Conservation (phyloP, 1,140 invertebrate genomes). For the Kradibia gibbosae region DNA sequence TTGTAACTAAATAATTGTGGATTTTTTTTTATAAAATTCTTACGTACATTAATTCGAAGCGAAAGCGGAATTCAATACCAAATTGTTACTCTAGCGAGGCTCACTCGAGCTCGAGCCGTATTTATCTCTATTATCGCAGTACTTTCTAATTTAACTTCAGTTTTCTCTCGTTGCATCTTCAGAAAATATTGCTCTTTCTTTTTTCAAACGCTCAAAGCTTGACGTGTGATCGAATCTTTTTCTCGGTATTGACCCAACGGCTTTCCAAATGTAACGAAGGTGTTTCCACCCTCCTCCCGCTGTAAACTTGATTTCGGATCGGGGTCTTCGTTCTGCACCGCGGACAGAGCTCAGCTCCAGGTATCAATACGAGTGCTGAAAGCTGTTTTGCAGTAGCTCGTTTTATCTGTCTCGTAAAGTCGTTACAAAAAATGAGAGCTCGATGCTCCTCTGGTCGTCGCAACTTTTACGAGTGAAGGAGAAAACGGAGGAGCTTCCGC, state of each 20-base stretch:
- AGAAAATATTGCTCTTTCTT: too few species aligned
- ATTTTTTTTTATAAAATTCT: background rate
- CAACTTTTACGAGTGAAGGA: slow-evolving; percentile 32
- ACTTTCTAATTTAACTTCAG: too few species aligned
- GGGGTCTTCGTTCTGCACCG: background rate
- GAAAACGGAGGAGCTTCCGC: slow-evolving; percentile 32
- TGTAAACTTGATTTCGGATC: background rate
- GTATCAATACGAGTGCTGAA: background rate
- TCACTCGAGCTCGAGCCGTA: too few species aligned
- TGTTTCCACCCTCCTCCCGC: background rate
- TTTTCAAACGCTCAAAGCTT: too few species aligned
- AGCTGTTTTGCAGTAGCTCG: background rate
- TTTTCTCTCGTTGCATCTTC: too few species aligned
- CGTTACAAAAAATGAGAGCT: background rate
- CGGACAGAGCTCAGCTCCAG: background rate
- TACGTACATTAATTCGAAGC: background rate
- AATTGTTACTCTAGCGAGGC: background rate
- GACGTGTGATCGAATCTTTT: too few species aligned
- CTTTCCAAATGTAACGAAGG: too few species aligned
- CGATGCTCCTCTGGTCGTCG: background rate
- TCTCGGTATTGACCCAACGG: too few species aligned
- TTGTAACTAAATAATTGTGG: background rate
- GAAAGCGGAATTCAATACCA: background rate
- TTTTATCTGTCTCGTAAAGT: background rate
- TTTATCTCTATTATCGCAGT: too few species aligned